A percentile compares a stretch with the other conserved stretches of the same genome.
These are phyloP conservation scores for Lasioglossum leucozonium DNA, from an alignment of 2,888 invertebrate genomes.

Conservation along the genomic window DNA sequence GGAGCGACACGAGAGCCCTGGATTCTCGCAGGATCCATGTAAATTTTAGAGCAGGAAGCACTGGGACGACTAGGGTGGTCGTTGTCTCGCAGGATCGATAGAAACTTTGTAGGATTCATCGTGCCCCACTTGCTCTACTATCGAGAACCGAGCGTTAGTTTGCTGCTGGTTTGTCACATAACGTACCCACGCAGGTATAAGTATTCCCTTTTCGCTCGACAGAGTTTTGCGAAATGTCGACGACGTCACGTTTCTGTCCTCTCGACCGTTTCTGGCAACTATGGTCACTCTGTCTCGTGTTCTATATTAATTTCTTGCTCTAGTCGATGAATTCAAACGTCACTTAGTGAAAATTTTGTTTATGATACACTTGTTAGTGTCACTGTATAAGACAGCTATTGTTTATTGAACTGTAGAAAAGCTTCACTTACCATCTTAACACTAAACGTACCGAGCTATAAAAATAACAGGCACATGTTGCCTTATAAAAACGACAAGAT, in stretches of 20 bases:
- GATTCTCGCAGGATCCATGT: constrained; percentile 49
- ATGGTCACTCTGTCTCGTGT: constrained; percentile 30
- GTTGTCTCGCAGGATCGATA: constrained; percentile 51
- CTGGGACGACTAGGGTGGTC: not conserved
- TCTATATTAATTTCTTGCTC: constrained; percentile 16
- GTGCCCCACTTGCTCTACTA: constrained; percentile 41
- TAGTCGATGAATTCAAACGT: not conserved
- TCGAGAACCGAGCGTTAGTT: constrained; percentile 36
- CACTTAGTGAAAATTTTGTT: not conserved
- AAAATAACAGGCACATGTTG: too few species aligned
- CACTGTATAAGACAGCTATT: too few species aligned
- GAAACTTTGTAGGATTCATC: constrained; percentile 50
- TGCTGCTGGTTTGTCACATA: constrained; percentile 34
- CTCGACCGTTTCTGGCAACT: constrained; percentile 44
- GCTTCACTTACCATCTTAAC: too few species aligned
- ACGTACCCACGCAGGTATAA: constrained; percentile 24
- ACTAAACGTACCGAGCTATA: too few species aligned
- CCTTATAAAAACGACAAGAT: too few species aligned
- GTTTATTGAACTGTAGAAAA: not conserved
- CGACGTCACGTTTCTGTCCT: constrained; percentile 45
- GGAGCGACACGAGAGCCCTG: constrained; percentile 26
- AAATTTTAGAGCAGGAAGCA: constrained; percentile 34
- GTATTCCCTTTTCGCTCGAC: constrained; percentile 41
- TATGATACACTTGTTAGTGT: too few species aligned
- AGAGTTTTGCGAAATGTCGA: constrained; percentile 25